These are phyloP conservation scores for Lepisosteus oculatus DNA, from an alignment of 2,113 vertebrate genomes.

Conservation along the genomic window DNA sequence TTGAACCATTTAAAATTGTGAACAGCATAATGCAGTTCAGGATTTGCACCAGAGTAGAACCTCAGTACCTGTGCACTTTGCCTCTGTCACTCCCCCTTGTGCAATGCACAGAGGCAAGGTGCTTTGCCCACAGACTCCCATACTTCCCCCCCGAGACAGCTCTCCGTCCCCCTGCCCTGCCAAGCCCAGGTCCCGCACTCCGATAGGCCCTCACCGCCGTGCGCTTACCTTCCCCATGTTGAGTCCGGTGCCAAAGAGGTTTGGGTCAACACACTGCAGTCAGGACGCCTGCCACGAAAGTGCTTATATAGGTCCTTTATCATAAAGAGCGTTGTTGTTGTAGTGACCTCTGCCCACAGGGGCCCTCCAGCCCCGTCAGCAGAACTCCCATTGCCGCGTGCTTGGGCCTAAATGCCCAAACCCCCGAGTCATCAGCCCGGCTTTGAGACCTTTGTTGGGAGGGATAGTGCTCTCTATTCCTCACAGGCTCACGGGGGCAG, in stretches of 20 bases:
- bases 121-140: too few species aligned
- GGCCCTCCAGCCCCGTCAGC: slow-evolving; percentile 43
- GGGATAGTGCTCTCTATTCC: slow-evolving; percentile 40
- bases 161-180: neutral
- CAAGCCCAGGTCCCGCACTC: neutral
- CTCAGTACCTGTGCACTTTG: too few species aligned
- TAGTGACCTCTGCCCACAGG: slow-evolving; percentile 23
- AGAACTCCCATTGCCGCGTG: slow-evolving; percentile 44
- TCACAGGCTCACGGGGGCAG: neutral
- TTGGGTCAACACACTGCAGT: slow-evolving; percentile 34
- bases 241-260: neutral
- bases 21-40: too few species aligned
- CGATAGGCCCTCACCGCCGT: neutral
- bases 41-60: too few species aligned
- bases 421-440: slow-evolving; percentile 53
- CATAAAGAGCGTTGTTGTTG: slow-evolving; percentile 40
- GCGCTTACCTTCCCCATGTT: neutral
- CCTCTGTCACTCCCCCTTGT: too few species aligned
- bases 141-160: too few species aligned
- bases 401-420: slow-evolving; percentile 42
- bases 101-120: too few species aligned
- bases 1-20: too few species aligned
- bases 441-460: slow-evolving; percentile 44
- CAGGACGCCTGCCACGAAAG: slow-evolving; percentile 41
- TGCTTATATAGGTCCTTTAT: slow-evolving; percentile 48